Base-by-base conservation (phyloP, 2,797 vertebrate genomes). In the Phataginus tetradactyla region DNA sequence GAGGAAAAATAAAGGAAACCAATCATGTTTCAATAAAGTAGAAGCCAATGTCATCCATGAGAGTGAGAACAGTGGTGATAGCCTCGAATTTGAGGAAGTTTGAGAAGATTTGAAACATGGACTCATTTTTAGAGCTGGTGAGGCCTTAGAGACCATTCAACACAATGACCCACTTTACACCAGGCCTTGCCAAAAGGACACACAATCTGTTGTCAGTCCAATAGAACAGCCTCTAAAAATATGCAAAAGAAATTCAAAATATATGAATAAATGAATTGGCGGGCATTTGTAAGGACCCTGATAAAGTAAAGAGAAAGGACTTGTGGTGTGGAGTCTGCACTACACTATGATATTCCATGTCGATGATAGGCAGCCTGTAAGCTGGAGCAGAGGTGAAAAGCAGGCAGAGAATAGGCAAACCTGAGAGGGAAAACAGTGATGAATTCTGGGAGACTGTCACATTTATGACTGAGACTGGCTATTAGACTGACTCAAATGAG, bases 151-250 rank as follows among this genome's bases (percentile, higher is more conserved):
- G 25, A 32, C 15, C 69, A 59, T 68, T 51, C 23, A 51, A 7
- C 45, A 39, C 20, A 59, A 53, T 37, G 18, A 86, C 1, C 15
- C 42, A 34, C 39, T 68, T 92, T 75, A 49, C n/a, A 63, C 66
- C 63, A 32, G 8, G 10, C 59, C n/a, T 92, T 72, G 49, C 51
- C 61, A 75, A 77, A 77, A 93, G 37, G 77, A 77, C 10, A 63
- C 17, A 72, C 0, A 4, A 14, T 69, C 77, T 64, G 21, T 42
- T 49, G 57, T 74, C 87, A 78, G 10, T 23, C 45, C 14, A 49
- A 15, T 57, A 72, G 14, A 83, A 77, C 13, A 80, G 29, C 61
- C 51, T 94, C 86, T 94, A 78, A 90, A 94, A 63, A 77, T 57
- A 63, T 29, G 53, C 29, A 93, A 85, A 94, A 92, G 84, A 32